phyloP scores from a whole-genome alignment of 2,797 vertebrate species.

The Rhinatrema bivittatum region DNA sequence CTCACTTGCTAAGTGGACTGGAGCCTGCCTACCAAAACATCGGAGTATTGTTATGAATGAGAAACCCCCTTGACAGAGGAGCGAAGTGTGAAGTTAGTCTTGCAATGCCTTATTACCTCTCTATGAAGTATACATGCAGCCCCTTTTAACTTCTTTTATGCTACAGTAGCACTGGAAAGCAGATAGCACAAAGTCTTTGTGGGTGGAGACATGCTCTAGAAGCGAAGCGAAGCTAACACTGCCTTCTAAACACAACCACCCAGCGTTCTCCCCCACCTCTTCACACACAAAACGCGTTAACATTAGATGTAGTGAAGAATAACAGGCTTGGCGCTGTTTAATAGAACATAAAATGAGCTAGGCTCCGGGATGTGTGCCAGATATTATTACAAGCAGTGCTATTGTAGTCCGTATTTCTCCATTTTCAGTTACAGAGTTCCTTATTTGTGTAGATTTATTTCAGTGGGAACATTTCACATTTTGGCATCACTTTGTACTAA shows the following conservation, averaged over 20 bases:
- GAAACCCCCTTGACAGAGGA: conserved; percentile 60
- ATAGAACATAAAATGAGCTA: conserved; percentile 18
- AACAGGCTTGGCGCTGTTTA: conserved; percentile 37
- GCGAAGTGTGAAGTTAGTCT: conserved; percentile 66
- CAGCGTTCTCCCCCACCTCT: not conserved
- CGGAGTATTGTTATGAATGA: conserved; percentile 60
- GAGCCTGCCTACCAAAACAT: conserved; percentile 71
- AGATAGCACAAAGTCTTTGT: conserved; percentile 31
- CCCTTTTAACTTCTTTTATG: conserved; percentile 36
- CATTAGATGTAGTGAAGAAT: conserved; percentile 39
- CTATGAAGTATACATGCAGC: conserved; percentile 34
- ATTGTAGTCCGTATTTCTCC: conserved; percentile 45
- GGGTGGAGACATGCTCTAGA: conserved; percentile 28
- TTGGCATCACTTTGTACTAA: too few species aligned
- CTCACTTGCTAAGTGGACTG: conserved; percentile 66
- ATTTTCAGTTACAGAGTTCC: too few species aligned
- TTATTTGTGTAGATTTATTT: too few species aligned
- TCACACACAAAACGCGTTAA: conserved; percentile 39
- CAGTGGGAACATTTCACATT: too few species aligned
- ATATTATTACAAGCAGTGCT: conserved; percentile 28
- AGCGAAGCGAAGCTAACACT: conserved; percentile 12
- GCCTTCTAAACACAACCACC: conserved; percentile 1
- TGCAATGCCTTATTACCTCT: conserved; percentile 62
- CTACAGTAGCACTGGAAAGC: conserved; percentile 35
- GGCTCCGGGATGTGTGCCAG: conserved; percentile 53